phyloP scores from a whole-genome alignment of 1,140 invertebrate species.

The Zaprionus tsacasi region DNA sequence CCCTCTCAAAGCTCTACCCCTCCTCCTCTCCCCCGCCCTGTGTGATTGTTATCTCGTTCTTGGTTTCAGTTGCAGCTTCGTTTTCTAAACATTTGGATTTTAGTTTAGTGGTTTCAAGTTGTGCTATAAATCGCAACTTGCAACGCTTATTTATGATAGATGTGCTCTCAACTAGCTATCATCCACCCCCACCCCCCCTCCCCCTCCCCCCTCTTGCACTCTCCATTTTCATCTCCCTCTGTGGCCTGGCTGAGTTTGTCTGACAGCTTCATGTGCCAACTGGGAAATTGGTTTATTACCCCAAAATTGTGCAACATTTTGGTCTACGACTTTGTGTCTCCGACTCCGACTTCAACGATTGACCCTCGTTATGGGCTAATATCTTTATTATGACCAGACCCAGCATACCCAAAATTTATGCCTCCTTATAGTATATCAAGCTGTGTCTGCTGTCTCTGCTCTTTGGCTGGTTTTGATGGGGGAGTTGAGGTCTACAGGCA shows the following conservation, averaged over 20 bases:
- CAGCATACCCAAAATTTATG: background rate
- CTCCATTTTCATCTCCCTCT: slow-evolving; percentile 2
- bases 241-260: background rate
- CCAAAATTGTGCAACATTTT: slow-evolving; percentile 4
- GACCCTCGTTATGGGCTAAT: slow-evolving; percentile 8
- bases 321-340: background rate
- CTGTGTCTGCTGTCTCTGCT: background rate
- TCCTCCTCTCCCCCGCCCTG: slow-evolving; percentile 10
- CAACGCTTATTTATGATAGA: slow-evolving; percentile 57
- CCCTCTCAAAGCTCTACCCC: background rate
- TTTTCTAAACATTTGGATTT: slow-evolving; percentile 56
- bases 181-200: too few relatives aligned
- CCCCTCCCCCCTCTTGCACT: background rate
- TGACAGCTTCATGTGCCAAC: slow-evolving; percentile 24
- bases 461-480: background rate
- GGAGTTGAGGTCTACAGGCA: too few relatives aligned
- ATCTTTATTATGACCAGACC: slow-evolving; percentile 3
- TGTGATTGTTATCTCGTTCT: slow-evolving; percentile 23
- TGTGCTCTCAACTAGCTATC: slow-evolving; percentile 13
- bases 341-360: background rate
- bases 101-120: slow-evolving; percentile 60
- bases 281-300: slow-evolving; percentile 34
- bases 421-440: background rate
- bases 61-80: slow-evolving; percentile 39
- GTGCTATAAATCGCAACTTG: slow-evolving; percentile 59